Base-by-base conservation (phyloP, 2,888 invertebrate species). In the Eucera pruinosa region DNA sequence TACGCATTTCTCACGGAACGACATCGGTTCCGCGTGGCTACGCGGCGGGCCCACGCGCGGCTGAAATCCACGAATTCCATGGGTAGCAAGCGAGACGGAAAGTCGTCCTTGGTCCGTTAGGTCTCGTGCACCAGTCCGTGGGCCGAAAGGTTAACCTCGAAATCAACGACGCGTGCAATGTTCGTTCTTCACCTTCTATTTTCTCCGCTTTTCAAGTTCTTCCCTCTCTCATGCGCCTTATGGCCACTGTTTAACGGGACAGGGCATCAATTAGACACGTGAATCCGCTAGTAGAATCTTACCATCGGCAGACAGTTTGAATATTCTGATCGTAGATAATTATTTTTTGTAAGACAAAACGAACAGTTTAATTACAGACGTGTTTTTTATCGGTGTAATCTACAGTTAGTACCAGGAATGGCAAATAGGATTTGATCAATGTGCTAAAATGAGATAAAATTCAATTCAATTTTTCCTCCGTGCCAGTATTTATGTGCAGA, bases 51-150 rank as follows among this genome's bases (percentile, higher is more conserved):
- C 67, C 62, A 67, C 67, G 65, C 66, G 48, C 47, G 33, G 54
- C 13, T 48, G 60, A 78, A 64, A 71, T 79, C 75, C 79, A 67
- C 74, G 61, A 69, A 80, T 80, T 80, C 71, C 74, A 75, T 70
- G 57, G 62, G 58, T 25, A 50, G 36, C 55, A 71, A 64, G 64
- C 68, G 67, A 71, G 80, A 80, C 72, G 74, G 66, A 78, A 57
- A 64, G 70, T 75, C 83, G 85, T 84, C 86, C 86, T 86, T 86
- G 86, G 83, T 82, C 85, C 86, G 84, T 84, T 85, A 85, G 80
- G 61, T 81, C 65, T 62, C 48, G 60, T 62, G 61, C 64, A 67
- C 67, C 55, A 60, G 72, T 67, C 48, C 73, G 68, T 70, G 78
- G 70, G 81, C 67, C 69, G 74, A 81, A 73, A 83, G 78, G 78